A percentile compares a stretch with the other conserved stretches of the same genome.
These are phyloP conservation scores for human (Homo sapiens) DNA, from an alignment of 2,113 vertebrate species.

Conservation along the genomic window GRCh38 chr11:110692501-110693000, in stretches of 20 bases:
- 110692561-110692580: not conserved
- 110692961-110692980: not conserved
- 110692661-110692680: conserved; percentile 24
- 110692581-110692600: not conserved
- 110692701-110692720: not conserved
- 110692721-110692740: conserved; percentile 36
- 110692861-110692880: not conserved
- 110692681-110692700: conserved; percentile 7
- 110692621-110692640: conserved; percentile 17
- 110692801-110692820: not conserved
- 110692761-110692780: not conserved
- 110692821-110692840: not conserved
- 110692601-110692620: not conserved
- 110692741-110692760: not conserved
- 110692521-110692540: not conserved
- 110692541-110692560: not conserved
- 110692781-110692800: not conserved
- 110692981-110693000: not conserved
- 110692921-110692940: not conserved
- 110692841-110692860: not conserved
- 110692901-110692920: not conserved
- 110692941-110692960: not conserved
- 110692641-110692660: not conserved
- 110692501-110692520: not conserved
- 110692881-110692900: conserved; percentile 12